Percentiles rank a stretch among this genome's conserved stretches.
Conservation (phyloP, 2,113 vertebrate genomes). For the Todiramphus chloris region DNA sequence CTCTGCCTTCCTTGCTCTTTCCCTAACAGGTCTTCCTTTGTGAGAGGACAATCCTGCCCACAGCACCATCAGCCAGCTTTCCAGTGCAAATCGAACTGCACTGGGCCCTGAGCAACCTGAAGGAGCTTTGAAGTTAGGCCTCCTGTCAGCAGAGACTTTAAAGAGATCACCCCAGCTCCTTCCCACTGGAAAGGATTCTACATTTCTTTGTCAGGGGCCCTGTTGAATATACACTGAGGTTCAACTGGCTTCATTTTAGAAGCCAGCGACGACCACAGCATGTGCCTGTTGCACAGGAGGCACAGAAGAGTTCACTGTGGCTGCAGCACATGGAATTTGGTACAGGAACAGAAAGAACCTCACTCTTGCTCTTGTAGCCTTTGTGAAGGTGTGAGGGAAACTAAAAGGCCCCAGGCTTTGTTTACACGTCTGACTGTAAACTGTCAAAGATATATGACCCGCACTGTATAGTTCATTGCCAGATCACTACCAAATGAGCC, state of each 20-base stretch:
- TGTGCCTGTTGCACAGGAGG: background rate
- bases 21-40: background rate
- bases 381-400: background rate
- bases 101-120: background rate
- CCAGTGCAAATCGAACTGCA: background rate
- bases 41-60: background rate
- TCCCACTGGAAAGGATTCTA: background rate
- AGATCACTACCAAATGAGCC: background rate
- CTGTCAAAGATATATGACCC: background rate
- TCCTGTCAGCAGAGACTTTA: background rate
- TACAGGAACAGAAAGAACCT: background rate
- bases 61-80: background rate
- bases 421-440: background rate
- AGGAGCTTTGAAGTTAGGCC: background rate
- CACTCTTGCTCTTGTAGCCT: background rate
- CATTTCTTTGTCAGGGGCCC: background rate
- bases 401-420: background rate
- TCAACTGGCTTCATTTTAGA: background rate
- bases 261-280: background rate
- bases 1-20: background rate
- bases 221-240: background rate
- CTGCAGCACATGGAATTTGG: background rate
- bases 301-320: background rate
- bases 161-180: background rate
- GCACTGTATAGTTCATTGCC: background rate